Percentiles rank a stretch among this genome's conserved stretches.
phyloP scores from a whole-genome alignment of 1,140 invertebrate genomes.

The Drusus annulatus region DNA sequence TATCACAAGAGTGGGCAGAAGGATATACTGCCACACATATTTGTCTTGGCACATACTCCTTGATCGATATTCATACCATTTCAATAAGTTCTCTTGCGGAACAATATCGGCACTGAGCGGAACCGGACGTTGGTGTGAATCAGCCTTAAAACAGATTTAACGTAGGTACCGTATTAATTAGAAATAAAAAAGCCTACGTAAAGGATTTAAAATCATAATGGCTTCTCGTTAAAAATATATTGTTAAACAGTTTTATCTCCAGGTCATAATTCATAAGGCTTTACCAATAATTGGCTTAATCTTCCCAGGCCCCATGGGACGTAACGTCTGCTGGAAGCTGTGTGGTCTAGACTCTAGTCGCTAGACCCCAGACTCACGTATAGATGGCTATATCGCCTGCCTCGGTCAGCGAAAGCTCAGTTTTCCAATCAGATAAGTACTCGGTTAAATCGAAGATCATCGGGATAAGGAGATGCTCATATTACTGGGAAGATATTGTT shows the following conservation, averaged over 20 bases:
- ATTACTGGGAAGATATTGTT: not conserved
- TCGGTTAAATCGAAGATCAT: constrained; percentile 1
- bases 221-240: not conserved
- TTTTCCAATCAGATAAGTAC: constrained; percentile 18
- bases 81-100: too few relatives aligned
- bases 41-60: too few relatives aligned
- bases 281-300: constrained; percentile 20
- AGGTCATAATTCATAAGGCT: constrained; percentile 3
- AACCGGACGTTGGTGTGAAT: too few relatives aligned
- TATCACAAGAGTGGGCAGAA: too few relatives aligned
- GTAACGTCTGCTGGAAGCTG: too few relatives aligned
- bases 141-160: too few relatives aligned
- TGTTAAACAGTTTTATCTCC: not conserved
- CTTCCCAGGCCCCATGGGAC: not conserved
- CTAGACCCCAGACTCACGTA: not conserved
- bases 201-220: too few relatives aligned
- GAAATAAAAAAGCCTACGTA: too few relatives aligned
- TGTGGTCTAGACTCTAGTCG: not conserved
- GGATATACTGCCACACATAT: too few relatives aligned
- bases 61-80: too few relatives aligned
- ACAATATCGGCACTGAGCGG: too few relatives aligned
- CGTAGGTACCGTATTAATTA: too few relatives aligned
- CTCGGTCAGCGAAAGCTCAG: not conserved
- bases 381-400: not conserved
- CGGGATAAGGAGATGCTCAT: not conserved